Base-by-base conservation (phyloP, 2,113 vertebrate genomes). In the Serinus canaria region DNA sequence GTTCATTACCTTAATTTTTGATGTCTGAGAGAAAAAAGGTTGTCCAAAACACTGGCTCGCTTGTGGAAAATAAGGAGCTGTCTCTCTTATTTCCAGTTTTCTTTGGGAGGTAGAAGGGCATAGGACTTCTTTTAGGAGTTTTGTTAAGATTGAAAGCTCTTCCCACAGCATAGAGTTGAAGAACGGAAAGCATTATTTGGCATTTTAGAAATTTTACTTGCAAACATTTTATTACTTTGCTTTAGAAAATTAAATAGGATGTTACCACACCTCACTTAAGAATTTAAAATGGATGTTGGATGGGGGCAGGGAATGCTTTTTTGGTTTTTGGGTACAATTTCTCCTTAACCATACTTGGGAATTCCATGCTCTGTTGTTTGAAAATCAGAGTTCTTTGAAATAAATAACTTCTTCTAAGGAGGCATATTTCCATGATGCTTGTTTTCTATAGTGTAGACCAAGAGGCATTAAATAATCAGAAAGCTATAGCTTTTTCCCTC, bases 121-220 rank as follows among this genome's bases (percentile, higher is more conserved):
- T 64, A 89, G n/a, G 58, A 37, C 11, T 60, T 69, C 7, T 49
- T 7, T 58, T 31, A 31, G 3, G 60, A 92, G 39, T 62, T 78
- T 47, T 88, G 23, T 62, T 95, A 46, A 90, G 31, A 74, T 62
- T 9, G 1, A 44, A 77, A 92, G 27, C 55, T 33, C 8, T 59
- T 93, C 94, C 25, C 63, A 43, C 19, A 76, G 41, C 92, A 37
- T 11, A 53, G 47, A 79, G 63, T 90, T 96, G 18, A 11, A 91
- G 64, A 97, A 85, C 79, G 66, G 64, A 78, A 92, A 92, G 59
- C 69, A 30, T 53, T 59, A 53, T 73, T 95, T 96, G 67, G 10
- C 80, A 37, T 72, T 66, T 77, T 4, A 83, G 37, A 82, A 81
- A 16, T 67, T 60, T 20, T 80, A 19, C 64, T 93, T 90, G 85